These are phyloP conservation scores for Opisthocomus hoazin DNA, from an alignment of 2,113 vertebrate species.

Conservation along the genomic window DNA sequence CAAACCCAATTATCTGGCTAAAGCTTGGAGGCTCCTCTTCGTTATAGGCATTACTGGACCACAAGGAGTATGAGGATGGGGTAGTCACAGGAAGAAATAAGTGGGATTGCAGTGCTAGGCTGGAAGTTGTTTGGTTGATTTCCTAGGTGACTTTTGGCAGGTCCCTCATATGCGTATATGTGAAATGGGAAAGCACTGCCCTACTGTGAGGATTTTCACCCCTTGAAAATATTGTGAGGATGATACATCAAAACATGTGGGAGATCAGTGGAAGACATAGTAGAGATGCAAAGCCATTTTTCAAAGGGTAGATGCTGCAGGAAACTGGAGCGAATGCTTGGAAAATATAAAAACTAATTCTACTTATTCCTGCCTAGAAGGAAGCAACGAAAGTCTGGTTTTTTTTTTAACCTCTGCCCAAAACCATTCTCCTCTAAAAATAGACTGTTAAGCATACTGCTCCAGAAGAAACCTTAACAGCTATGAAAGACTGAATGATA, in stretches of 20 bases:
- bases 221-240: not conserved
- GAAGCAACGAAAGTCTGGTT: not conserved
- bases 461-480: not conserved
- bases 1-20: not conserved
- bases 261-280: not conserved
- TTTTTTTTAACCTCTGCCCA: not conserved
- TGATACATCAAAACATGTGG: not conserved
- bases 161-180: not conserved
- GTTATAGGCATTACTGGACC: not conserved
- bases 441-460: not conserved
- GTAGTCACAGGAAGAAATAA: not conserved
- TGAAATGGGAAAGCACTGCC: not conserved
- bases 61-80: not conserved
- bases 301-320: not conserved
- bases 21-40: not conserved
- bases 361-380: not conserved
- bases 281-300: not conserved
- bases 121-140: not conserved
- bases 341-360: not conserved
- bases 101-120: not conserved
- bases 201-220: not conserved
- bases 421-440: not conserved
- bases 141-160: not conserved
- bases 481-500: not conserved
- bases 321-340: not conserved